phyloP scores from a whole-genome alignment of 2,113 vertebrate species.

The Cisticola juncidis region DNA sequence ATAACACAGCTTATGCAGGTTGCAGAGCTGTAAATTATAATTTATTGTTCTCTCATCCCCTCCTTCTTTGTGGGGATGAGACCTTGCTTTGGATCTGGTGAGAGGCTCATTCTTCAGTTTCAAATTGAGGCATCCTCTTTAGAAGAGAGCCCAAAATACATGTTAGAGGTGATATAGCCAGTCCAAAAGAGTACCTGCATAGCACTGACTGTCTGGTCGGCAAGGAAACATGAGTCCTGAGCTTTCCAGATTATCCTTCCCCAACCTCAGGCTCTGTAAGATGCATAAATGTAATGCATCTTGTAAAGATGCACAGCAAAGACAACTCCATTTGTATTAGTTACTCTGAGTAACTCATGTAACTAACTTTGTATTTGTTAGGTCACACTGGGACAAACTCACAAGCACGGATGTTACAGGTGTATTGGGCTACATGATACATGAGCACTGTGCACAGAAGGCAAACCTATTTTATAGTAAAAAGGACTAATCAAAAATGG shows the following conservation, averaged over 20 bases:
- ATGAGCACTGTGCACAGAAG: background rate
- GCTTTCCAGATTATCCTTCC: background rate
- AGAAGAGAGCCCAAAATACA: background rate
- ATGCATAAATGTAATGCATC: no score
- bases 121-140: background rate
- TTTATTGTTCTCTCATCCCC: background rate
- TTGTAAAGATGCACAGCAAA: background rate
- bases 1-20: background rate
- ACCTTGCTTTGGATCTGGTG: background rate
- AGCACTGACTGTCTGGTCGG: background rate
- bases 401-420: background rate
- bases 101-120: background rate
- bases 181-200: background rate
- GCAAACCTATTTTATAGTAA: background rate
- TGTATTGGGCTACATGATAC: rapidly evolving
- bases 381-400: background rate
- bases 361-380: background rate
- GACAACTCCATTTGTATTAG: background rate
- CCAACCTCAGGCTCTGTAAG: no score
- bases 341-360: background rate
- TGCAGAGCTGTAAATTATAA: background rate
- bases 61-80: background rate
- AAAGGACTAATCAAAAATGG: background rate
- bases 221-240: background rate
- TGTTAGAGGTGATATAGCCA: background rate